phyloP scores from a whole-genome alignment of 2,888 invertebrate genomes.

The Escarpia spicata region DNA sequence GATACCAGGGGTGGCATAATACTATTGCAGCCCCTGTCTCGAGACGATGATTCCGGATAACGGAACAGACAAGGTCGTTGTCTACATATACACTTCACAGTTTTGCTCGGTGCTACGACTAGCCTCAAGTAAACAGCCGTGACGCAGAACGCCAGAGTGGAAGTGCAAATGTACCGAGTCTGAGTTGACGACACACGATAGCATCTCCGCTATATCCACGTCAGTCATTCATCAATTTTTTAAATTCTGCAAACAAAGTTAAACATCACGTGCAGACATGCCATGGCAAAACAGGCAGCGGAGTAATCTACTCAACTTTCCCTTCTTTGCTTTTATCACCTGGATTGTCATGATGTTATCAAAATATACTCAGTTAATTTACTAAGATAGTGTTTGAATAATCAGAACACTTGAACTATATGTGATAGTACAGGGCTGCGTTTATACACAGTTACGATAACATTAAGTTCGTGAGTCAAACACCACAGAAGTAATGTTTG shows the following conservation, averaged over 20 bases:
- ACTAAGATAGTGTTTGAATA: background rate
- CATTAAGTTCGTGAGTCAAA: background rate
- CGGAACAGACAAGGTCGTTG: background rate
- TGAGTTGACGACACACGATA: slow-evolving; percentile 2
- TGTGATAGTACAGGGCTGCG: background rate
- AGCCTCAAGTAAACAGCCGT: background rate
- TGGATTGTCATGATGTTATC: background rate
- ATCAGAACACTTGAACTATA: background rate
- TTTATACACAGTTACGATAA: background rate
- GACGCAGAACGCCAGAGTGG: background rate
- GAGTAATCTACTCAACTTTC: background rate
- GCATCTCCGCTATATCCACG: slow-evolving; percentile 3
- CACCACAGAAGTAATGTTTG: background rate
- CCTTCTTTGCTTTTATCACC: background rate
- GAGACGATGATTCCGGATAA: too few relatives aligned
- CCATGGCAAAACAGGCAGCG: background rate
- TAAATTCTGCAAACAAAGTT: slow-evolving; percentile 13
- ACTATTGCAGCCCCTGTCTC: too few relatives aligned
- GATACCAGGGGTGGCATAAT: too few relatives aligned
- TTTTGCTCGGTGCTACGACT: slow-evolving; percentile 1
- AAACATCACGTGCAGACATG: background rate
- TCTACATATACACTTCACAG: background rate
- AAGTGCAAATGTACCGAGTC: background rate
- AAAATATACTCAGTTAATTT: background rate
- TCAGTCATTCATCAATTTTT: slow-evolving; percentile 6